phyloP scores from a whole-genome alignment of 1,140 invertebrate genomes.

The Caerostris extrusa region DNA sequence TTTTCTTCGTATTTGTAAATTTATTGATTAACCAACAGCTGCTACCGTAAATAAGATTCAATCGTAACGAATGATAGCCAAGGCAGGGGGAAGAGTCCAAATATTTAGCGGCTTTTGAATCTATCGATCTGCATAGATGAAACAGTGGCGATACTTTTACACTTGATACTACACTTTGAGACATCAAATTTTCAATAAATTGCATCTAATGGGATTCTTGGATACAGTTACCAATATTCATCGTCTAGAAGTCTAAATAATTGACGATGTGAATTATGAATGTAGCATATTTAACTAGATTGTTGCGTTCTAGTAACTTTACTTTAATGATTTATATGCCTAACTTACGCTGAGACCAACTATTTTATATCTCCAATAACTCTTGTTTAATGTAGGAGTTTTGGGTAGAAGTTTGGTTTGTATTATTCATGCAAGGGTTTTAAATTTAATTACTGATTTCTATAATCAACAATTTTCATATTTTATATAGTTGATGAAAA shows the following conservation, averaged over 20 bases:
- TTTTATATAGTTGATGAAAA: no score
- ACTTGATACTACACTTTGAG: background rate
- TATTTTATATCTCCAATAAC: no score
- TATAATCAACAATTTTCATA: no score
- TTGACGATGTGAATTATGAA: background rate
- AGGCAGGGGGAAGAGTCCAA: background rate
- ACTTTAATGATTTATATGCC: no score
- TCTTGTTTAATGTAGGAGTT: no score
- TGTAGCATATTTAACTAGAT: background rate
- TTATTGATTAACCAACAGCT: background rate
- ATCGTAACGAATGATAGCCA: background rate
- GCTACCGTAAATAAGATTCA: background rate
- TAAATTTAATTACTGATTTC: no score
- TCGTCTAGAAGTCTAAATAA: background rate
- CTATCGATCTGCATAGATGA: background rate
- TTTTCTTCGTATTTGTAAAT: no score
- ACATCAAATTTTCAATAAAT: conserved; percentile 20
- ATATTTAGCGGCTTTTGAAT: background rate
- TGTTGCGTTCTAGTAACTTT: no score
- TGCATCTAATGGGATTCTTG: background rate
- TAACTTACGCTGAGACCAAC: no score
- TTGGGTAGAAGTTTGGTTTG: no score
- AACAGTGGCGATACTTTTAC: background rate
- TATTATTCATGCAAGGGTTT: no score
- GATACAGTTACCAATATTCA: background rate